phyloP scores from a whole-genome alignment of 2,113 vertebrate genomes.

The Solea senegalensis region DNA sequence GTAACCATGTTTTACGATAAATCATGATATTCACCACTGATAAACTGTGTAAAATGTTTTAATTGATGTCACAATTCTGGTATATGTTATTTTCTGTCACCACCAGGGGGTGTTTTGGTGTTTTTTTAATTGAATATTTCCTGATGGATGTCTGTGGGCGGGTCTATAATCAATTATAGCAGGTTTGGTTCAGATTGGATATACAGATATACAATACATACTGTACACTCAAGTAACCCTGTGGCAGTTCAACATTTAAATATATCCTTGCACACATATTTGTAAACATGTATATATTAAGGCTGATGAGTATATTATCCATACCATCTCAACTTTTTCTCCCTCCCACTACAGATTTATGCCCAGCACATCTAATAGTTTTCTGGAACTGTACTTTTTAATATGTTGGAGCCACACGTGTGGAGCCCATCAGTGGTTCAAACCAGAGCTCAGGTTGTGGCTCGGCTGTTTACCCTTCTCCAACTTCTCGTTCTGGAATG shows the following conservation, averaged over 20 bases:
- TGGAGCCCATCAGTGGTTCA: conserved; percentile 24
- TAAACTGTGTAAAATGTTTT: no score
- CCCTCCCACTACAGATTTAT: background rate
- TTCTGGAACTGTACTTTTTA: conserved; percentile 6
- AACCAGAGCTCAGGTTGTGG: conserved; percentile 12
- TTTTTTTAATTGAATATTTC: no score
- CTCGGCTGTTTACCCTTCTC: conserved; percentile 4
- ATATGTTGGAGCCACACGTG: conserved; percentile 2
- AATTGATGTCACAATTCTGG: no score
- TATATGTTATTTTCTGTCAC: no score
- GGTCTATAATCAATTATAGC: no score
- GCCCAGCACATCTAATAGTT: background rate
- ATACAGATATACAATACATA: background rate
- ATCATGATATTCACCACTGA: no score
- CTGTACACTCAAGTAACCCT: conserved; percentile 4
- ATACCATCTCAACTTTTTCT: background rate
- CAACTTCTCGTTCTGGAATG: conserved; percentile 52
- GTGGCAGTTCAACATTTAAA: background rate
- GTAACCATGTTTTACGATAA: no score
- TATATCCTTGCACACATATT: background rate
- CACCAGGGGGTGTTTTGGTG: no score
- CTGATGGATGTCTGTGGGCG: no score
- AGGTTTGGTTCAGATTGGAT: no score
- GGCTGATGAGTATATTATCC: background rate
- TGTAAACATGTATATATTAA: background rate